These are phyloP conservation scores for Chrysochloris asiatica DNA, from an alignment of 2,113 vertebrate species.

Conservation along the genomic window DNA sequence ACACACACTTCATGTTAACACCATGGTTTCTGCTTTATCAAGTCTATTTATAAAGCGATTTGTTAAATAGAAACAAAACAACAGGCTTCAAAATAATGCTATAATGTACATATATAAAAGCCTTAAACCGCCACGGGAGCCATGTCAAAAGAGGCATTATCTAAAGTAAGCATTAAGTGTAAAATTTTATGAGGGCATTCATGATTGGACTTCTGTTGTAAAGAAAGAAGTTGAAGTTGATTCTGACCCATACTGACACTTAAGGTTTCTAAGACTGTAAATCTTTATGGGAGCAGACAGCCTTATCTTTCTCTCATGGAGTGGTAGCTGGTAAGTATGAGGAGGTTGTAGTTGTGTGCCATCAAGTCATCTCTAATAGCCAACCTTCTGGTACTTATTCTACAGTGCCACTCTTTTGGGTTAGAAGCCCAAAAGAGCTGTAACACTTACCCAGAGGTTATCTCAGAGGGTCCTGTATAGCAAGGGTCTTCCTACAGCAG, in stretches of 20 bases:
- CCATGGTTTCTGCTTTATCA: neutral
- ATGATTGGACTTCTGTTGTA: neutral
- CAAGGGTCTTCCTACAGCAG: neutral
- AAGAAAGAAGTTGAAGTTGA: neutral
- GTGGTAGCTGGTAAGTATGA: too few relatives aligned
- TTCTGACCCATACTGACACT: too few relatives aligned
- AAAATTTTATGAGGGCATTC: neutral
- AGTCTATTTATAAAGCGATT: neutral
- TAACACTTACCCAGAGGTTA: neutral
- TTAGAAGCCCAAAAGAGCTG: neutral
- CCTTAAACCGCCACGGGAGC: neutral
- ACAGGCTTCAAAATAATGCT: conserved; percentile 4
- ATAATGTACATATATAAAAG: neutral
- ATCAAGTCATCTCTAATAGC: too few relatives aligned
- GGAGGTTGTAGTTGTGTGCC: too few relatives aligned
- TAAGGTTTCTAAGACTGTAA: too few relatives aligned
- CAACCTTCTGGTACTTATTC: too few relatives aligned
- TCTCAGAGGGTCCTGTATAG: too few relatives aligned
- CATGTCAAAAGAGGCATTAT: too few relatives aligned
- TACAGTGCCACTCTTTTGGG: neutral
- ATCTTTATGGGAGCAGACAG: too few relatives aligned
- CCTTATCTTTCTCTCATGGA: too few relatives aligned
- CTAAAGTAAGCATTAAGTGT: neutral
- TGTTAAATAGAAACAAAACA: neutral
- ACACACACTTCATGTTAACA: neutral